Conservation (phyloP, 1,140 invertebrate species). For the Potamilus streckersoni region DNA sequence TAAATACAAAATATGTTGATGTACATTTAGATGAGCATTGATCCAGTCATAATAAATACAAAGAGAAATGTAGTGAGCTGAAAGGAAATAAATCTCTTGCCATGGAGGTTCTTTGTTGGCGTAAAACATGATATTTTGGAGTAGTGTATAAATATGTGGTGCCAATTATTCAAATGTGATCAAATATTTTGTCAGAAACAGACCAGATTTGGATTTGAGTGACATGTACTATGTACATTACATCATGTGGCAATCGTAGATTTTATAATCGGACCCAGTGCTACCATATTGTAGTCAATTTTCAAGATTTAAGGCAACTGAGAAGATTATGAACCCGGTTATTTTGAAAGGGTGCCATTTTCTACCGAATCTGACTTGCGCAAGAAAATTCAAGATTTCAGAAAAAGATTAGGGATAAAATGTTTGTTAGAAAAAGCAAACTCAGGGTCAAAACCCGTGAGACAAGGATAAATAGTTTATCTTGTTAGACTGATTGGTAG, state of each 20-base stretch:
- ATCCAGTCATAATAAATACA: neutral
- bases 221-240: neutral
- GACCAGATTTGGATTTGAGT: neutral
- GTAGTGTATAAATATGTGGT: neutral
- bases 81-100: neutral
- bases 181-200: neutral
- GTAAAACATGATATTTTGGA: neutral
- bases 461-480: neutral
- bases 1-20: too few relatives aligned
- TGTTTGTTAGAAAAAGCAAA: neutral
- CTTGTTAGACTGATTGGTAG: neutral
- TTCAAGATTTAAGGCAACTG: neutral
- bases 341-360: neutral
- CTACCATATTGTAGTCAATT: neutral
- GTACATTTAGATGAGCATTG: too few relatives aligned
- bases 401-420: neutral
- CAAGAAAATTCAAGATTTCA: neutral
- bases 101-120: neutral
- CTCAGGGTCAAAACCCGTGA: neutral
- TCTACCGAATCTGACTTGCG: neutral
- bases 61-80: neutral
- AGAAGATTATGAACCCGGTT: neutral
- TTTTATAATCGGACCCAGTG: neutral
- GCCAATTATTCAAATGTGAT: neutral
- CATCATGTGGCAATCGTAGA: neutral